Conservation (phyloP, 1,140 invertebrate genomes). For the Drosophila albomicans region DNA sequence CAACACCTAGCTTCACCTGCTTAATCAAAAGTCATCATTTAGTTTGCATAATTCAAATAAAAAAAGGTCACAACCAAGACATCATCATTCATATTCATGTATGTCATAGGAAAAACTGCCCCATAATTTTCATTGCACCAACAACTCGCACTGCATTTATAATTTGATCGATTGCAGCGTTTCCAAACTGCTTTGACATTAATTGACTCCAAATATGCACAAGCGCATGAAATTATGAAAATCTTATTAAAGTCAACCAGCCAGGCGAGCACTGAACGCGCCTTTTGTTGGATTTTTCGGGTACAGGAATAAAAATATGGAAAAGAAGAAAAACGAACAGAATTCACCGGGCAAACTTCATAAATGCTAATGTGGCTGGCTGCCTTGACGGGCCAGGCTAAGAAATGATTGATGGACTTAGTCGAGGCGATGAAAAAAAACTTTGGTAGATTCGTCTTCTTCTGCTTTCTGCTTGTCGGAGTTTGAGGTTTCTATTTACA, state of each 20-base stretch:
- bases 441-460: conserved; percentile 34
- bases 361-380: conserved; percentile 76
- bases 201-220: conserved; percentile 83
- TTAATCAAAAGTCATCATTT: conserved; percentile 47
- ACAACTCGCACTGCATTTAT: conserved; percentile 57
- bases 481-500: conserved; percentile 58
- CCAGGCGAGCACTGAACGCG: conserved; percentile 18
- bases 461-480: not conserved
- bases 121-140: conserved; percentile 66
- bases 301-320: not conserved
- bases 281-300: conserved; percentile 33
- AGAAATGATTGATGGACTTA: conserved; percentile 75
- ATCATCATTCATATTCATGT: conserved; percentile 72
- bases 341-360: conserved; percentile 63
- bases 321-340: conserved; percentile 23
- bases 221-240: conserved; percentile 82
- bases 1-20: conserved; percentile 56
- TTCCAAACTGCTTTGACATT: conserved; percentile 77
- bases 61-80: conserved; percentile 26
- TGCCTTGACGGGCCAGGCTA: conserved; percentile 53
- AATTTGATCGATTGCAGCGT: conserved; percentile 74
- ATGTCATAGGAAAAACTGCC: conserved; percentile 59
- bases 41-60: conserved; percentile 38
- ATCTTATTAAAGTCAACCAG: conserved; percentile 78
- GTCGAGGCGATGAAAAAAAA: conserved; percentile 44